Base-by-base conservation (phyloP, 2,113 vertebrate genomes). In the Ceyx margarethae region DNA sequence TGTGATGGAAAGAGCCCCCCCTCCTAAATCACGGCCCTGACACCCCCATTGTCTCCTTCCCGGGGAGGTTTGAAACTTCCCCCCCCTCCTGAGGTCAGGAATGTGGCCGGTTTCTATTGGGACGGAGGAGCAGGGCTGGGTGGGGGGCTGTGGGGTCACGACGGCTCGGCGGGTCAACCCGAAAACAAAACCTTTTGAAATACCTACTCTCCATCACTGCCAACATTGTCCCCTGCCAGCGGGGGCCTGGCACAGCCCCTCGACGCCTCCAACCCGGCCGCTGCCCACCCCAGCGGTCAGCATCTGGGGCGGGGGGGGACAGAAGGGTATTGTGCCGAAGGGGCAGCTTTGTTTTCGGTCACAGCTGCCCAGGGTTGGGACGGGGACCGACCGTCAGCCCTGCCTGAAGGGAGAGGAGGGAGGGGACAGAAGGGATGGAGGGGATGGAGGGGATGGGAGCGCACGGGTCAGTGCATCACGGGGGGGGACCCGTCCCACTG, bases 141-240 rank as follows among this genome's bases (percentile, higher is more conserved):
- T 96, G 97, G 97, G 97, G 96, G 97, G 97, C 91, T 92, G 90
- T 37, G 67, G 93, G 97, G 97, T 97, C 97, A 96, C 90, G 92
- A 2, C 43, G 91, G 95, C 96, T 95, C 90, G 68, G 94, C 91
- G 94, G 97, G 97, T 98, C 97, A 98, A 96, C 56, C 72, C 26
- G 54, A 96, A 97, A 98, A 98, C 97, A 98, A 98, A 98, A 97
- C 97, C 96, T 97, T 98, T 98, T 97, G 97, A 98, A 98, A 98
- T 97, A 96, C 94, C 97, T 97, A 97, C 97, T 97, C 97, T 98
- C 97, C 97, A 98, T 98, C 98, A 98, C 97, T 97, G 97, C 97
- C 97, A 97, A 98, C 97, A 98, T 98, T 98, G 97, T 97, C 97
- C 96, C 91, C 97, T 97, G 97, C 97, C 98, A 98, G 97, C 97